Evolutionary conservation across 1,140 invertebrate genomes (phyloP).

Genomic region (Paraescarpia echinospica): DNA sequence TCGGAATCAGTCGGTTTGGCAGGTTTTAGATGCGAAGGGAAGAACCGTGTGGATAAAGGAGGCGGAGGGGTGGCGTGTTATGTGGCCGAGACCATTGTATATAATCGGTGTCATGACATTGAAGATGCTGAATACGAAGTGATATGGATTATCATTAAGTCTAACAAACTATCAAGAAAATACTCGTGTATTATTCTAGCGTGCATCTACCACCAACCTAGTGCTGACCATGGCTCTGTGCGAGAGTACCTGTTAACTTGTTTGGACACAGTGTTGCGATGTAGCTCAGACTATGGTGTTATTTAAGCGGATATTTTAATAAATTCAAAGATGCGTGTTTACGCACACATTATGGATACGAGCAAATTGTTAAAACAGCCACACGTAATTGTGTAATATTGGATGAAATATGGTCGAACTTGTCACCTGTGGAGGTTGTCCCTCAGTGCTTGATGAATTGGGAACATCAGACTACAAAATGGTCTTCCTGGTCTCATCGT

Average conservation of each 20-base stretch:
- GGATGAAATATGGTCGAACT: neutral
- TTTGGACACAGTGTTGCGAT: neutral
- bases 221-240: neutral
- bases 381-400: neutral
- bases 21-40: no score
- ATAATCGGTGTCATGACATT: neutral
- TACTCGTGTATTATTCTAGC: neutral
- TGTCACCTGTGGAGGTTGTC: neutral
- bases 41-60: neutral
- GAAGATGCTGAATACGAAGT: neutral
- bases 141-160: neutral
- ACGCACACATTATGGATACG: neutral
- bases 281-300: neutral
- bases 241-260: neutral
- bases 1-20: no score
- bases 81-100: neutral
- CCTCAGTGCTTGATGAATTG: neutral
- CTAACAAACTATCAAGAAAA: neutral
- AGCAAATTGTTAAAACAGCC: neutral
- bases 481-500: neutral
- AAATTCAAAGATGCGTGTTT: neutral
- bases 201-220: neutral
- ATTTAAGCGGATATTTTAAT: neutral
- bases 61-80: neutral
- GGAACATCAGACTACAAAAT: neutral